Evolutionary conservation across 2,113 vertebrate genomes (phyloP), one percentile per base, ranked within the genome.

Genomic region (Orycteropus afer): DNA sequence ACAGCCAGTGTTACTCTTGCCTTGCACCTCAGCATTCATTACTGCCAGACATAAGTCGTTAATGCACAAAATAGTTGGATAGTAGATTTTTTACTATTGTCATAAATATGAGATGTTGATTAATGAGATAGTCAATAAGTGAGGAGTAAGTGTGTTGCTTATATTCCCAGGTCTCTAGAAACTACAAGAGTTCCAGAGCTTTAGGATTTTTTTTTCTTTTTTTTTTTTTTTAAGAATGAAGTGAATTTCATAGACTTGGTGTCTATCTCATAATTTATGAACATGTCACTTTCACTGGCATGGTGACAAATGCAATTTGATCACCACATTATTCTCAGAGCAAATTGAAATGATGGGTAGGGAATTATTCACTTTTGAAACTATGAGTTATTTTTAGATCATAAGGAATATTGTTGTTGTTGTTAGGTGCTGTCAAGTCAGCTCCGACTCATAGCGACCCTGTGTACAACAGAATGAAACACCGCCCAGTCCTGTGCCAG

Each of bases 271-370:
- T 92, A 85, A 95, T 65, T 95, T 90, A 89, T 49, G 78, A 93
- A 74, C 27, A 7, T 71, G n/a, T 77, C 40, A 59, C 95, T 96
- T 91, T 91, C 69, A 86, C 45, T 89, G 79, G 59, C 55, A 67
- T 67, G 53, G 49, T 69, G 85, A 94, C 67, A 94, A 90, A 91
- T 89, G 65, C 90, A 87, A 53, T 93, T 97, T 95, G 77, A 80
- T 96, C 80, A 95, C 51, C 49, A 79, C 55, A 82, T 93, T 93
- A 90, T 87, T 94, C 65, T 91, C 65, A 88, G n/a, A 90, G 34
- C 20, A 20, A 74, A 78, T 57, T 93, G 40, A 73, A 96, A 91
- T 78, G 25, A n/a, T n/a, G 86, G 34, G 42, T 17, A 5, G 45
- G 34, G 11, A 53, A 51, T 77, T 76, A 88, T 90, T 63, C 82